These are phyloP conservation scores for Tolmerus cingulatus DNA, from an alignment of 2,888 invertebrate species.

Conservation along the genomic window DNA sequence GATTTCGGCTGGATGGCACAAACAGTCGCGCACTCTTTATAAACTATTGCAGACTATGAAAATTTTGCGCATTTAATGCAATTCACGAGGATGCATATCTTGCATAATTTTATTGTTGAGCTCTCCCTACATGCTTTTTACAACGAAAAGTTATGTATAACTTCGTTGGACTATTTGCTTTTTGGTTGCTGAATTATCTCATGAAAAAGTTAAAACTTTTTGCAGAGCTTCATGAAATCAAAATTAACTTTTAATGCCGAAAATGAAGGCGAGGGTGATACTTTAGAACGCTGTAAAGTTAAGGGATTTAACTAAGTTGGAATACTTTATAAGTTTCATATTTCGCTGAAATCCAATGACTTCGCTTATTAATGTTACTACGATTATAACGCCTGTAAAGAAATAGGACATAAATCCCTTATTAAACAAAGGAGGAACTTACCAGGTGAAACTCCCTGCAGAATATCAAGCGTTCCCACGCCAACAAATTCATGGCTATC, in stretches of 20 bases:
- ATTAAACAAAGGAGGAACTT: background rate
- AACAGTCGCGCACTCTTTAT: background rate
- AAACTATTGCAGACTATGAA: background rate
- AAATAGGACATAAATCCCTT: background rate
- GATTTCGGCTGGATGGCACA: background rate
- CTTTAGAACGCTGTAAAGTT: background rate
- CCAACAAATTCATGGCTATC: slow-evolving; percentile 59
- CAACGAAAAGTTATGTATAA: background rate
- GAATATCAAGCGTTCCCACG: slow-evolving; percentile 61
- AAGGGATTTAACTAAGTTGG: background rate
- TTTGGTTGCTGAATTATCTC: background rate
- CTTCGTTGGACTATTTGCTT: background rate
- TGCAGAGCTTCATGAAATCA: background rate
- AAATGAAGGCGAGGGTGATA: background rate
- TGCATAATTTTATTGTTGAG: background rate
- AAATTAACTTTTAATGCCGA: background rate
- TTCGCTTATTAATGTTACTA: background rate
- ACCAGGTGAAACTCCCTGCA: slow-evolving; percentile 63
- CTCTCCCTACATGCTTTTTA: background rate
- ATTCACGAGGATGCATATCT: background rate
- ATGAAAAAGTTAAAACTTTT: background rate
- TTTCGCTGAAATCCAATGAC: background rate
- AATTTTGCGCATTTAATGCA: background rate
- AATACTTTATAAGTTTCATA: background rate
- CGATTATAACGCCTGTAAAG: background rate